Evolutionary conservation across 2,797 vertebrate species (phyloP), one percentile per base, ranked within the genome.

Genomic region (Microctenopoma lineatum): DNA sequence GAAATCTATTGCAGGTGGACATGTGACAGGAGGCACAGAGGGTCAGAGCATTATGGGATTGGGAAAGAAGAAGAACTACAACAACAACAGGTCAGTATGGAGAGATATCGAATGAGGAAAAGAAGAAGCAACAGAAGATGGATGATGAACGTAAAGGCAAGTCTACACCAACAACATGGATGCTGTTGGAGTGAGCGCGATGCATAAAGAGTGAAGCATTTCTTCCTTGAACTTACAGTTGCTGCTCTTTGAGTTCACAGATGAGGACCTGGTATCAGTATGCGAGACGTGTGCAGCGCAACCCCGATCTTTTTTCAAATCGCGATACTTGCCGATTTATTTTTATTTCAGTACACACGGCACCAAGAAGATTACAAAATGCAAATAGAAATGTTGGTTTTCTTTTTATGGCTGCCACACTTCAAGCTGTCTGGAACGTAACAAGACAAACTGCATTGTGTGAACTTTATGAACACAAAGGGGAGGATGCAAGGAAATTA

Each of bases 11-110:
- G 21, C 21, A 21, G 21, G 21, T 21, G 21, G 21, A 21, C 21
- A 21, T 21, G 21, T 21, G 21, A 4, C 60, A 80, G 73, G 70
- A 87, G 66, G 67, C 55, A 81, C 50, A 67, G 60, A 77, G 73
- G 70, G 75, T 86, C 73, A 79, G 50, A 66, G 39, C 13, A 47
- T 66, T 56, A 83, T 45, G 11, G 71, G 1, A 53, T 8, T 25
- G 34, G 36, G 15, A 48, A 67, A 21, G 21, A 21, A 21, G 21
- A 21, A 21, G 21, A 21, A 21, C 21, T 1, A 51, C 53, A 29
- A 51, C 32, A 47, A 48, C 59, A 44, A 12, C 21, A 46, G 48
- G 58, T 44, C 54, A 69, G 9, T 7, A 39, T 39, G 48, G 2
- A 59, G 21, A 26, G 11, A 59, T 25, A 16, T 8, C 26, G 59